Conservation (phyloP, 37 sponge, comb jelly and placozoan genomes). For the Beroe ovata region DNA sequence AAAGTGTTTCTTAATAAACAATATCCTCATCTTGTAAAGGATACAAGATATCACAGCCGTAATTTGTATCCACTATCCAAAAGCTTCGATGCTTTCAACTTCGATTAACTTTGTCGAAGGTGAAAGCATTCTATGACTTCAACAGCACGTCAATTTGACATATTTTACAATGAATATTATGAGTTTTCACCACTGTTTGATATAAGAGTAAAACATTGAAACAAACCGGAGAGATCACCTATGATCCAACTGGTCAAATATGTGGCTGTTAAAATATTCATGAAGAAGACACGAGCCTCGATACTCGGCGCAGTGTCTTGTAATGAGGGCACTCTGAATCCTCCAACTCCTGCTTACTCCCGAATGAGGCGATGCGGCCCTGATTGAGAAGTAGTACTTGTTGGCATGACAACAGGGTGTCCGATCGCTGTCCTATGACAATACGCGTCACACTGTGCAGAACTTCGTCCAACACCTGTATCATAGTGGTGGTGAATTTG, state of each 20-base stretch:
- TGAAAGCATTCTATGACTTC: neutral
- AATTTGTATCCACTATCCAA: too few species aligned
- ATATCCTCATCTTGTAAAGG: too few species aligned
- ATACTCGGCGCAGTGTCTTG: neutral
- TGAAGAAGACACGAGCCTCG: conserved; percentile 34
- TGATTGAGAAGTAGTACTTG: conserved; percentile 27
- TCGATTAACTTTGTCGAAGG: too few species aligned
- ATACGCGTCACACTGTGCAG: conserved; percentile 9
- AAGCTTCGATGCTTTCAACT: too few species aligned
- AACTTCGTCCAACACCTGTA: conserved; percentile 53
- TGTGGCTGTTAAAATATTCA: neutral
- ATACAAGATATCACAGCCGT: too few species aligned
- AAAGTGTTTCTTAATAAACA: too few species aligned
- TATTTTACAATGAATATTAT: too few species aligned
- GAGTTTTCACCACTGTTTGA: too few species aligned
- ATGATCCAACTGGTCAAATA: neutral
- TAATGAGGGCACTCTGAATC: conserved; percentile 19
- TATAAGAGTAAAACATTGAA: too few species aligned
- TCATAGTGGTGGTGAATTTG: too few species aligned
- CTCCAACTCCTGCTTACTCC: conserved; percentile 7
- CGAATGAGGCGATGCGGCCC: conserved; percentile 31
- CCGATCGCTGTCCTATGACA: conserved; percentile 40
- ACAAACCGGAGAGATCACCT: too few species aligned
- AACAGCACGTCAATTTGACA: too few species aligned
- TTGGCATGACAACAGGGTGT: conserved; percentile 40